A percentile compares a stretch with the other conserved stretches of the same genome.
Conservation (phyloP, 2,797 vertebrate species). For the Peromyscus aztecus region DNA sequence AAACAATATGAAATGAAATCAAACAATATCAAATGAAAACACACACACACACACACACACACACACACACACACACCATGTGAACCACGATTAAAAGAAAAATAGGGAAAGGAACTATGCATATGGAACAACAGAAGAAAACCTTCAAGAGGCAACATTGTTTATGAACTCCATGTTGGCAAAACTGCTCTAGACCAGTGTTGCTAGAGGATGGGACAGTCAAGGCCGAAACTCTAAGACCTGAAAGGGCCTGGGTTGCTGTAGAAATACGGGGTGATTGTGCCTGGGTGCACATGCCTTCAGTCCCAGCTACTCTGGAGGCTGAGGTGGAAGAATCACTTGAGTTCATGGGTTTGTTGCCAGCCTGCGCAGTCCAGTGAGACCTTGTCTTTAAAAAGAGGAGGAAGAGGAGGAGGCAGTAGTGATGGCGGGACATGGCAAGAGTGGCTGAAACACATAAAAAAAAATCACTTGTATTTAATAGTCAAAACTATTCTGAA, state of each 20-base stretch:
- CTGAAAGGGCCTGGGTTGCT: background rate
- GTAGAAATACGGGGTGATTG: background rate
- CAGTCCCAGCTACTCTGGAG: background rate
- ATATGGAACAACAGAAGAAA: background rate
- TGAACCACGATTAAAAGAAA: constrained; percentile 6
- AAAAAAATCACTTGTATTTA: background rate
- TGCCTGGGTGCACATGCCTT: background rate
- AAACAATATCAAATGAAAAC: background rate
- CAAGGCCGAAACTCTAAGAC: background rate
- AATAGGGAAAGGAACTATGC: background rate
- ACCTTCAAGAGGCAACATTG: background rate
- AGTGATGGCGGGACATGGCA: background rate
- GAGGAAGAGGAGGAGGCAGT: background rate
- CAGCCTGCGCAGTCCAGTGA: background rate
- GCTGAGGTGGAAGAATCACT: background rate
- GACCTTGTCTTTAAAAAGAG: background rate
- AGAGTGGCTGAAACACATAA: background rate
- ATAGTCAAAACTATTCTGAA: background rate
- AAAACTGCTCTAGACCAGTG: too few species aligned
- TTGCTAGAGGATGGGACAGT: background rate
- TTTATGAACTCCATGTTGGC: background rate
- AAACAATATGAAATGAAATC: background rate
- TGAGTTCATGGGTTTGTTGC: background rate
- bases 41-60: background rate
- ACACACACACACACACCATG: background rate